Base-by-base conservation (phyloP, 2,113 vertebrate species). In the rat (Rattus norvegicus) region DNA sequence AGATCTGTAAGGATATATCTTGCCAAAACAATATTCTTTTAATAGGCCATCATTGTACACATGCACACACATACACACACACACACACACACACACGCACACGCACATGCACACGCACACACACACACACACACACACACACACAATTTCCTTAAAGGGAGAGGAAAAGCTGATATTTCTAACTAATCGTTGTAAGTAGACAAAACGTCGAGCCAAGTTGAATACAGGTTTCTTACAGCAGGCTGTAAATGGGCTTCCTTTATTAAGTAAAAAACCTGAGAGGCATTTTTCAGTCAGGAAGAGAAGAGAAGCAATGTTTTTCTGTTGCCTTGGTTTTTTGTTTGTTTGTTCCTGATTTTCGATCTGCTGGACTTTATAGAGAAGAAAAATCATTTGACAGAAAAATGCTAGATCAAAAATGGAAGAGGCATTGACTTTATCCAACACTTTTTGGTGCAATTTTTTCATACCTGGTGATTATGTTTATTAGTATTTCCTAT, bases 201-300 rank as follows among this genome's bases (percentile, higher is more conserved):
- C 28, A 83, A 59, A 22, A n/a, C 59, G 0, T n/a, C 77, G 36
- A 79, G n/a, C 84, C 84, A 75, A 22, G 43, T 4, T 36, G 84
- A 89, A 72, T 47, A 72, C 52, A 94, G 84, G 24, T 33, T 54
- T n/a, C 86, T 83, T 81, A 43, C 11, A 56, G 63, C 54, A 93
- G 77, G 96, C 49, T 54, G 67, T 75, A 95, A 91, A 95, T 95
- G 69, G 79, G 72, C 92, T 96, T 85, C 94, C 77, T 30, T 89
- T 88, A 94, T 90, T 89, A 92, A 90, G 80, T 89, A 59, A 92
- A 93, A 79, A 95, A 90, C 54, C 96, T 59, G 5, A 87, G 80
- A 87, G 76, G 93, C 67, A 96, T 77, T 95, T 91, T 59, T 94
- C 83, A 94, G 80, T 95, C 76, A 80, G 93, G 77, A 97, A 85